Conservation (phyloP, 2,888 invertebrate species). For the Cephus pygmeus region DNA sequence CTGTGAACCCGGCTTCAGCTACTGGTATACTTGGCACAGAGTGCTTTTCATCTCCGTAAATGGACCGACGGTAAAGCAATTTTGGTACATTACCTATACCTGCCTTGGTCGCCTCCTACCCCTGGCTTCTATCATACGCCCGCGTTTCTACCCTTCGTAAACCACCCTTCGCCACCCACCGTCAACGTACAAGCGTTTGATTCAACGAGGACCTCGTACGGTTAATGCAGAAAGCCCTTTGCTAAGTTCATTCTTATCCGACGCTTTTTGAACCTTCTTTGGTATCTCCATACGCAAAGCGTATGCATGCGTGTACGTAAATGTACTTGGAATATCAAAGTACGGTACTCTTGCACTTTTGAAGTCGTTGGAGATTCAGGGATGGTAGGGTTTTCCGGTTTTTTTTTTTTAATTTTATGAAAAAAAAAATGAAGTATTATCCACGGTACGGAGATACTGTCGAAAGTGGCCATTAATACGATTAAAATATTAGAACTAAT, state of each 20-base stretch:
- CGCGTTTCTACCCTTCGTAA: background rate
- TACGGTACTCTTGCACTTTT: no score
- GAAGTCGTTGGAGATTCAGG: no score
- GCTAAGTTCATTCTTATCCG: background rate
- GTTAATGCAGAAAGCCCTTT: background rate
- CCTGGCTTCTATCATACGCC: slow-evolving; percentile 27
- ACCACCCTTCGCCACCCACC: background rate
- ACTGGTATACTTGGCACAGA: slow-evolving; percentile 61
- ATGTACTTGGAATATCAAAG: no score
- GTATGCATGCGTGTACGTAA: no score
- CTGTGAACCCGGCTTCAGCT: slow-evolving; percentile 44
- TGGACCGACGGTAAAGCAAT: slow-evolving; percentile 63
- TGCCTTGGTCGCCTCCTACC: slow-evolving; percentile 22
- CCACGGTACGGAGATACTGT: no score
- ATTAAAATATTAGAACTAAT: no score
- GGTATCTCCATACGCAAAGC: no score
- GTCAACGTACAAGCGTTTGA: background rate
- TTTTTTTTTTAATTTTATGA: no score
- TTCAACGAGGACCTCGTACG: background rate
- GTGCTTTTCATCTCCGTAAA: slow-evolving; percentile 64
- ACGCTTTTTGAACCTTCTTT: background rate
- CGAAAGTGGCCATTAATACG: no score
- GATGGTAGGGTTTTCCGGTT: no score
- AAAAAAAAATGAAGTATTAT: no score
- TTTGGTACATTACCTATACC: slow-evolving; percentile 63